Evolutionary conservation across 2,797 vertebrate genomes (phyloP).

Genomic region (Triplophysa yarkandensis): DNA sequence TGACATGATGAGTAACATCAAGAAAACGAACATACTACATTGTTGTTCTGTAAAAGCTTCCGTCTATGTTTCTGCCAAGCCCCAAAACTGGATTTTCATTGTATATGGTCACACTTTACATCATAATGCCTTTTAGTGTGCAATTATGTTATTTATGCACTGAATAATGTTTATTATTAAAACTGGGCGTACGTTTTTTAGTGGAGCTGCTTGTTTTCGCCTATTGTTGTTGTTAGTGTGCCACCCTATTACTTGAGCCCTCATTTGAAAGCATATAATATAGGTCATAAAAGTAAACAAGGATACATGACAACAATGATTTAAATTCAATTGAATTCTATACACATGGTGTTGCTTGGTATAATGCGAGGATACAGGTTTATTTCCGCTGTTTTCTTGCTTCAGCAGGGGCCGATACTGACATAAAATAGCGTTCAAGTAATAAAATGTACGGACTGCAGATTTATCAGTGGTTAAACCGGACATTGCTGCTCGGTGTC

Average conservation of each 20-base stretch:
- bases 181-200: neutral
- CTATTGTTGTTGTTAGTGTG: slow-evolving; percentile 15
- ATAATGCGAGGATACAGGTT: slow-evolving; percentile 1
- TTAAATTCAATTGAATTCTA: neutral
- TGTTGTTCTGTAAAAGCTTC: neutral
- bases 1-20: neutral
- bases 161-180: neutral
- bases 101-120: slow-evolving; percentile 1
- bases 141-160: neutral
- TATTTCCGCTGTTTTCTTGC: neutral
- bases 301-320: neutral
- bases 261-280: slow-evolving; percentile 1
- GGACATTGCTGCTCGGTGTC: slow-evolving; percentile 9
- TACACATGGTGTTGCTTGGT: neutral
- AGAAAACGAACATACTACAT: neutral
- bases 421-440: neutral
- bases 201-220: neutral
- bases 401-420: neutral
- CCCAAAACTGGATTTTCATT: slow-evolving; percentile 19
- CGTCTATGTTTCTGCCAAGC: neutral
- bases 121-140: neutral
- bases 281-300: neutral
- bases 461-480: slow-evolving; percentile 26
- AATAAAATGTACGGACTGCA: slow-evolving; percentile 17
- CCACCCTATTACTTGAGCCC: neutral